phyloP scores from a whole-genome alignment of 2,113 vertebrate genomes.

The Gnathonemus longibarbis region DNA sequence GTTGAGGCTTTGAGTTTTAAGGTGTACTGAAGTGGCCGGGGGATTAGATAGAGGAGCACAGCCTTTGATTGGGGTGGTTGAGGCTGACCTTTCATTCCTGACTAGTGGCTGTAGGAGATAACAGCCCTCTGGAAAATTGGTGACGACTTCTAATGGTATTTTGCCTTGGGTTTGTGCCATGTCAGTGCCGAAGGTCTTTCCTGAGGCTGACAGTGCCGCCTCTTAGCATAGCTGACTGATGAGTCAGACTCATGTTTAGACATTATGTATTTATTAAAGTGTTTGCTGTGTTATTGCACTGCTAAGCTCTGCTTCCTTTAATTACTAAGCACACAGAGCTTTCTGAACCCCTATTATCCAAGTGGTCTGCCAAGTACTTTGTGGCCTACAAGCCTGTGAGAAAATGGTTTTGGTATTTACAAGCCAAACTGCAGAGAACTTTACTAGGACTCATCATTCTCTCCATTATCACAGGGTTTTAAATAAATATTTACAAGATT shows the following conservation, averaged over 20 bases:
- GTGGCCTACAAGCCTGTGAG: neutral
- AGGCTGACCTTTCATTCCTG: conserved; percentile 44
- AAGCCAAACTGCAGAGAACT: neutral
- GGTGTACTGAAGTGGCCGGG: neutral
- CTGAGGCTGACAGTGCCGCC: neutral
- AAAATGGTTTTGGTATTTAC: neutral
- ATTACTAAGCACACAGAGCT: neutral
- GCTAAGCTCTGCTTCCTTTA: neutral
- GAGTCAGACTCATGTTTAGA: neutral
- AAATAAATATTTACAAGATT: neutral
- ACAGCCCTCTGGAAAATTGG: conserved; percentile 32
- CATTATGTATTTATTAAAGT: conserved; percentile 14
- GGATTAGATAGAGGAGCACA: conserved; percentile 15
- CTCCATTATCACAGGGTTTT: neutral
- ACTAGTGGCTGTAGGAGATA: conserved; percentile 19
- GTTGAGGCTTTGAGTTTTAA: neutral
- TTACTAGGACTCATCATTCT: neutral
- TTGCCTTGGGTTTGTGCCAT: neutral
- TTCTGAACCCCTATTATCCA: neutral
- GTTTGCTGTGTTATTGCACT: neutral
- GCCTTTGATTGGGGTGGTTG: conserved; percentile 25
- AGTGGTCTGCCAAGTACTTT: neutral
- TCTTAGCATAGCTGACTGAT: neutral
- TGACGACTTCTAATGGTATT: conserved; percentile 8
- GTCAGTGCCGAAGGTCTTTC: neutral